Percentiles rank a stretch among this genome's conserved stretches.
These are phyloP conservation scores for Psittacula derbiana DNA, from an alignment of 2,797 vertebrate species.

Conservation along the genomic window DNA sequence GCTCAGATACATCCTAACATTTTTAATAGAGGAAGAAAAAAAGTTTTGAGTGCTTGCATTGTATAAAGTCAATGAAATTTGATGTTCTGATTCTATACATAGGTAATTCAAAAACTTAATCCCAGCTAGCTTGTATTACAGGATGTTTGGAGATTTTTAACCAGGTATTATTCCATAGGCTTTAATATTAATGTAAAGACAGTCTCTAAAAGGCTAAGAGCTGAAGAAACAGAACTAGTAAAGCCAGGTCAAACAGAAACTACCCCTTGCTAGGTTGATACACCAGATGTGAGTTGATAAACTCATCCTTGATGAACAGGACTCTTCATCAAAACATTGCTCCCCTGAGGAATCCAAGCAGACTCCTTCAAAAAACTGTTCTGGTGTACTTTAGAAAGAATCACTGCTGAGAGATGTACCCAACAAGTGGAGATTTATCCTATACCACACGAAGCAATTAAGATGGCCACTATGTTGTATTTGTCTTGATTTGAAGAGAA, in stretches of 20 bases:
- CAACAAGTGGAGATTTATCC: background rate
- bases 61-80: slow-evolving; percentile 25
- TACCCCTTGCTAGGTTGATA: background rate
- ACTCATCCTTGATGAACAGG: background rate
- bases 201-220: background rate
- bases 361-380: background rate
- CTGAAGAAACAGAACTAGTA: background rate
- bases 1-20: background rate
- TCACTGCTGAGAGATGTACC: background rate
- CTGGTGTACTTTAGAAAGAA: background rate
- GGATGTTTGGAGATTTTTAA: background rate
- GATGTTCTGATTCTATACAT: background rate
- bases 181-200: slow-evolving; percentile 20
- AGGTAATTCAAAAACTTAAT: background rate
- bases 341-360: background rate
- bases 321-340: background rate
- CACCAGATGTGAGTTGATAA: background rate
- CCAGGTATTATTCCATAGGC: background rate
- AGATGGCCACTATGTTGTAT: background rate
- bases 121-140: background rate
- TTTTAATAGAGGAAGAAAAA: background rate
- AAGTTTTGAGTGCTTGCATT: background rate
- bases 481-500: slow-evolving; percentile 25
- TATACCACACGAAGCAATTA: background rate
- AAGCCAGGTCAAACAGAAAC: background rate